These are phyloP conservation scores for Rhinopithecus roxellana DNA, from an alignment of 2,113 vertebrate genomes.

Conservation along the genomic window DNA sequence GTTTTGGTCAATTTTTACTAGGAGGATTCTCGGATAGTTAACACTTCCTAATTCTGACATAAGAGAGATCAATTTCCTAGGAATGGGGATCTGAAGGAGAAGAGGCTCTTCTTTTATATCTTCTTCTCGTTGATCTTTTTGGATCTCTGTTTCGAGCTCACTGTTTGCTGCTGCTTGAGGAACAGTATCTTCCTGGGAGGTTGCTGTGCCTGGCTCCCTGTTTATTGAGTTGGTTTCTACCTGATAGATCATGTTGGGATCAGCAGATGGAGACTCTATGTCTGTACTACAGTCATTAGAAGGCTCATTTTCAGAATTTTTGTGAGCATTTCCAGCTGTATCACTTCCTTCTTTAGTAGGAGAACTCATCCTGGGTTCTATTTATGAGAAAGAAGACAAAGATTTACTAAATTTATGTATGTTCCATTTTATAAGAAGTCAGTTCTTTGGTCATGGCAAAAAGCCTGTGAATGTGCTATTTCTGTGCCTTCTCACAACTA, in stretches of 20 bases:
- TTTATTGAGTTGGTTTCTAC: not conserved
- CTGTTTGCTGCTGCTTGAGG: not conserved
- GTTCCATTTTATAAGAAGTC: not conserved
- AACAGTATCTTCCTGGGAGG: not conserved
- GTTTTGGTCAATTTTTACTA: not conserved
- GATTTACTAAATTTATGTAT: not conserved
- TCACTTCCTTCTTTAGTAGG: constrained; percentile 14
- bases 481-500: not conserved
- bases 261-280: not conserved
- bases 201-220: not conserved
- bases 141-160: not conserved
- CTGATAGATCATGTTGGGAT: not conserved
- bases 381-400: not conserved
- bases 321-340: not conserved
- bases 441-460: not conserved
- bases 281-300: not conserved
- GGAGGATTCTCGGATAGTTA: not conserved
- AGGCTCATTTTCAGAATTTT: not conserved
- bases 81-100: not conserved
- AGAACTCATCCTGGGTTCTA: constrained; percentile 31
- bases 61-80: not conserved
- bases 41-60: not conserved
- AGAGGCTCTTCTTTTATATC: not conserved
- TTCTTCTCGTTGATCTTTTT: not conserved
- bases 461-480: not conserved